Conservation (phyloP, 2,888 invertebrate species). For the Phaedon cochleariae region DNA sequence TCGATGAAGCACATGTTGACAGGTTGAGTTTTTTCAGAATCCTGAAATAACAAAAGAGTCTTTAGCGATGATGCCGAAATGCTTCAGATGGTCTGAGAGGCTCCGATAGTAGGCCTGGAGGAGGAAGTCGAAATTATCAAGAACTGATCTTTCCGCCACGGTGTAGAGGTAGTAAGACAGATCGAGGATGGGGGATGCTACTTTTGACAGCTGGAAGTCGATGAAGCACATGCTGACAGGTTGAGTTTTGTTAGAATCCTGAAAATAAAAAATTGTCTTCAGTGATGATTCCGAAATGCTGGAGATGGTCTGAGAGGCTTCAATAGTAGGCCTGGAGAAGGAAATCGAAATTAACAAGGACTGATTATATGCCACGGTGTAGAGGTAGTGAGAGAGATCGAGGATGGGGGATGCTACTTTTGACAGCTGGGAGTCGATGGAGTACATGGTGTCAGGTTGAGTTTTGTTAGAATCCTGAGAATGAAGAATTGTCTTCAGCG, state of each 20-base stretch:
- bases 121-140: constrained; percentile 46
- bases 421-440: constrained; percentile 50
- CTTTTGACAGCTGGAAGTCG: too few relatives aligned
- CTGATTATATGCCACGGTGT: constrained; percentile 41
- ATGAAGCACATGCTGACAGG: too few relatives aligned
- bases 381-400: constrained; percentile 51
- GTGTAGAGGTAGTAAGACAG: too few relatives aligned
- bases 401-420: constrained; percentile 44
- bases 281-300: constrained; percentile 38
- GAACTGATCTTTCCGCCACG: constrained; percentile 39
- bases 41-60: too few relatives aligned
- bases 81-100: constrained; percentile 39
- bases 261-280: too few relatives aligned
- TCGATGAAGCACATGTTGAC: constrained; percentile 48
- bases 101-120: constrained; percentile 46
- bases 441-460: constrained; percentile 45
- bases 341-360: constrained; percentile 44
- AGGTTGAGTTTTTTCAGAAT: constrained; percentile 38
- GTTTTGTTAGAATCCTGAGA: constrained; percentile 41
- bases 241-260: too few relatives aligned
- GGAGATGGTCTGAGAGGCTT: constrained; percentile 41
- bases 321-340: constrained; percentile 46
- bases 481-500: too few relatives aligned
- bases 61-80: constrained; percentile 40
- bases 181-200: too few relatives aligned